Percentiles rank a stretch among this genome's conserved stretches.
Evolutionary conservation across 2,888 invertebrate species (phyloP).

Genomic region (Phyto melanocephala): DNA sequence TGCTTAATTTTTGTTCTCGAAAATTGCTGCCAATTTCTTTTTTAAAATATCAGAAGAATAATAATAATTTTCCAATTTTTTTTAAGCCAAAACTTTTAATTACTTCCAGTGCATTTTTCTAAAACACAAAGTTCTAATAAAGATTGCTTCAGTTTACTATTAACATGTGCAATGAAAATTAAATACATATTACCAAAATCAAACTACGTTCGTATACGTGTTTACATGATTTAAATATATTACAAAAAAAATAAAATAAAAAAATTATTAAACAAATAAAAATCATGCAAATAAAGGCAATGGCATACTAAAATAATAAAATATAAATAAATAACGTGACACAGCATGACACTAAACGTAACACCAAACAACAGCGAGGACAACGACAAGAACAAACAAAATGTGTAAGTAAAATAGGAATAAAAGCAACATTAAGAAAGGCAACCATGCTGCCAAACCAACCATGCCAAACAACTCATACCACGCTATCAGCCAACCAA

Average conservation of each 20-base stretch:
- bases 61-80: too few relatives aligned
- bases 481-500: slow-evolving; percentile 42
- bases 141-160: too few relatives aligned
- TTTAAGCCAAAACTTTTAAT: too few relatives aligned
- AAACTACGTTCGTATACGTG: too few relatives aligned
- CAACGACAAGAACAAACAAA: slow-evolving; percentile 10
- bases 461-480: slow-evolving; percentile 27
- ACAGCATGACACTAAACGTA: slow-evolving; percentile 71
- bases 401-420: background rate
- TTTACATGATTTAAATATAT: background rate
- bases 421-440: slow-evolving; percentile 29
- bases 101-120: too few relatives aligned
- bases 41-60: too few relatives aligned
- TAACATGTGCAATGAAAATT: too few relatives aligned
- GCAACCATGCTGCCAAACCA: slow-evolving; percentile 35
- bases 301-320: slow-evolving; percentile 58
- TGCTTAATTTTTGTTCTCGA: too few relatives aligned
- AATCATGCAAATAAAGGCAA: slow-evolving; percentile 58
- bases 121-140: too few relatives aligned
- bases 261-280: background rate
- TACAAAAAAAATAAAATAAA: background rate
- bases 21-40: too few relatives aligned
- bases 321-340: slow-evolving; percentile 70
- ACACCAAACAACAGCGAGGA: slow-evolving; percentile 47
- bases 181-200: too few relatives aligned